A percentile compares a stretch with the other conserved stretches of the same genome.
Conservation (phyloP, 2,888 invertebrate species). For the Glaucopsyche alexis region DNA sequence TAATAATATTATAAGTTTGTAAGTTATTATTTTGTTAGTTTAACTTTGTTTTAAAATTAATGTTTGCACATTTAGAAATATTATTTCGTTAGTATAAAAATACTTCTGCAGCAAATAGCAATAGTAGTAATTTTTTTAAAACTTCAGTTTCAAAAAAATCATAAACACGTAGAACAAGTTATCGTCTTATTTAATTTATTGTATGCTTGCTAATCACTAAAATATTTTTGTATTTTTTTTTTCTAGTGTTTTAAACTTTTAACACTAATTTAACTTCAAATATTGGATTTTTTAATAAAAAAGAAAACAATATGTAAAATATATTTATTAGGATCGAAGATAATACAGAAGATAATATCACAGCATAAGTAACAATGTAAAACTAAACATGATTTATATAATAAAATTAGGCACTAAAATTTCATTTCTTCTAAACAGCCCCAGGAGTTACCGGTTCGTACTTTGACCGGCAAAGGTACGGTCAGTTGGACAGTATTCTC, state of each 20-base stretch:
- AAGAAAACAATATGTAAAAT: constrained; percentile 34
- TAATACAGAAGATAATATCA: constrained; percentile 51
- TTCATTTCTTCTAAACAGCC: constrained; percentile 72
- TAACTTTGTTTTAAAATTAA: not conserved
- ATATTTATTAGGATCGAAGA: constrained; percentile 16
- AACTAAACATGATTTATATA: not conserved
- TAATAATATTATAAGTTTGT: too few relatives aligned
- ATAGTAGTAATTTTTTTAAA: too few relatives aligned
- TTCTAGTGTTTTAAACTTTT: too few relatives aligned
- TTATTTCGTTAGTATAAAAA: too few relatives aligned
- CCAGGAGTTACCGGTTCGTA: constrained; percentile 91
- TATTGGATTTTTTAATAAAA: not conserved
- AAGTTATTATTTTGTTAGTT: not conserved
- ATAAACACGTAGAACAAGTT: too few relatives aligned
- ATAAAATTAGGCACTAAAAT: not conserved
- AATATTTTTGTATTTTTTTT: too few relatives aligned
- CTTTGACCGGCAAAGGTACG: constrained; percentile 93
- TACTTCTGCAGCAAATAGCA: too few relatives aligned
- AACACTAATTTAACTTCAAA: too few relatives aligned
- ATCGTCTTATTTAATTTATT: too few relatives aligned
- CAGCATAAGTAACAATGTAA: constrained; percentile 35
- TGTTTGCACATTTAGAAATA: too few relatives aligned
- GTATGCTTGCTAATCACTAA: too few relatives aligned
- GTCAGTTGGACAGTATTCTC: constrained; percentile 85
- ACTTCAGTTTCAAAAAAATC: too few relatives aligned